phyloP scores from a whole-genome alignment of 1,140 invertebrate genomes.

The Tetragonula clypearis region DNA sequence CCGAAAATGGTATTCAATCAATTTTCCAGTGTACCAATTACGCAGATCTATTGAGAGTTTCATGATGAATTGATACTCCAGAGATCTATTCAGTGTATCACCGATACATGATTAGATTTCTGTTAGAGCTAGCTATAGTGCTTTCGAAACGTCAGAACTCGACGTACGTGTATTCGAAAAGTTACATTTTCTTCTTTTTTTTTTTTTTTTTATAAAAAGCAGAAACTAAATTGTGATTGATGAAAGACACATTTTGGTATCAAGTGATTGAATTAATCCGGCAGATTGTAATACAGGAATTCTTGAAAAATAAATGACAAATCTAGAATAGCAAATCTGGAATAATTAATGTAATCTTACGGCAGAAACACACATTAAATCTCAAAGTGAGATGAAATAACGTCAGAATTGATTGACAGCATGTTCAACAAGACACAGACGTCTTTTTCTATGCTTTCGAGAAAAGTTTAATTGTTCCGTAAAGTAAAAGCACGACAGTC shows the following conservation, averaged over 20 bases:
- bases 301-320: neutral
- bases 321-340: neutral
- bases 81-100: neutral
- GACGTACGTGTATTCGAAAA: neutral
- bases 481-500: too few species aligned
- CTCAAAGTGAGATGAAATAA: too few species aligned
- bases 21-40: neutral
- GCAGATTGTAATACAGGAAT: neutral
- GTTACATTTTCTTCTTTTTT: too few species aligned
- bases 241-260: neutral
- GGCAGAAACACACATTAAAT: too few species aligned
- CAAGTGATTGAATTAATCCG: neutral
- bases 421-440: too few species aligned
- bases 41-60: neutral
- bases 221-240: neutral
- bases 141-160: neutral
- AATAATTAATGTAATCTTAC: too few species aligned
- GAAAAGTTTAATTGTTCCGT: too few species aligned
- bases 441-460: too few species aligned
- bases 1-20: neutral
- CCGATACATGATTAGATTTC: neutral
- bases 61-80: too few species aligned
- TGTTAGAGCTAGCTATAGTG: neutral
- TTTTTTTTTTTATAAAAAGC: neutral
- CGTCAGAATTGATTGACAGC: too few species aligned